Evolutionary conservation across 2,113 vertebrate species (phyloP).

Genomic region (Uria lomvia): DNA sequence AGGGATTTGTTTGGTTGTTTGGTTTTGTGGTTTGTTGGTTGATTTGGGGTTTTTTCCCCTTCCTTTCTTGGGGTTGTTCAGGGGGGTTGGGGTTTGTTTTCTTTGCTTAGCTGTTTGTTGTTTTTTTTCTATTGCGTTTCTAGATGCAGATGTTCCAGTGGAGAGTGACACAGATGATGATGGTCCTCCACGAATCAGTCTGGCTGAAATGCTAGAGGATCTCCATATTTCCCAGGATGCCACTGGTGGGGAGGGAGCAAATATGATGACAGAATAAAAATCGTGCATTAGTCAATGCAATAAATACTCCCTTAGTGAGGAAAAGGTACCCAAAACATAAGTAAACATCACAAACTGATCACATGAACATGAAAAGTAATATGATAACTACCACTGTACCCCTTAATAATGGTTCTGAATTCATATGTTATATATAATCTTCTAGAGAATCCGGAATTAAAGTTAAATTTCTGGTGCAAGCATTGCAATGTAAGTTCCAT

Average conservation of each 20-base stretch:
- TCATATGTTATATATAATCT: neutral
- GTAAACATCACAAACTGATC: neutral
- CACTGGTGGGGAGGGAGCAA: constrained; percentile 88
- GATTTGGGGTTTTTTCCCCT: rapidly evolving
- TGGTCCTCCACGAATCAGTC: constrained; percentile 86
- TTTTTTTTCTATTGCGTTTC: neutral
- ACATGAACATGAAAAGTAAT: neutral
- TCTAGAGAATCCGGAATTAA: neutral
- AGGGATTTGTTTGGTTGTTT: neutral
- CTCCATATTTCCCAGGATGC: constrained; percentile 87
- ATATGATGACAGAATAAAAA: constrained; percentile 83
- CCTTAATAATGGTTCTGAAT: neutral
- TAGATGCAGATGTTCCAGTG: constrained; percentile 86
- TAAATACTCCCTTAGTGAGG: neutral
- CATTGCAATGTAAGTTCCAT: neutral
- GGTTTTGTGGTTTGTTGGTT: neutral
- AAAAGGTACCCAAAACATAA: neutral
- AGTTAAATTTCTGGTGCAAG: neutral
- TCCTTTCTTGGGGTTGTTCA: neutral
- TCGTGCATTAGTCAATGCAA: neutral
- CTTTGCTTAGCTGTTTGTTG: neutral
- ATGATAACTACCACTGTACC: neutral
- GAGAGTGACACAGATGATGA: constrained; percentile 96
- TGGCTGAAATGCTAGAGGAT: constrained; percentile 95
- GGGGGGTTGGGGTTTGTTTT: neutral